Conservation (phyloP, 35 echinoderm and acorn worm genomes). For the Hemicentrotus pulcherrimus region DNA sequence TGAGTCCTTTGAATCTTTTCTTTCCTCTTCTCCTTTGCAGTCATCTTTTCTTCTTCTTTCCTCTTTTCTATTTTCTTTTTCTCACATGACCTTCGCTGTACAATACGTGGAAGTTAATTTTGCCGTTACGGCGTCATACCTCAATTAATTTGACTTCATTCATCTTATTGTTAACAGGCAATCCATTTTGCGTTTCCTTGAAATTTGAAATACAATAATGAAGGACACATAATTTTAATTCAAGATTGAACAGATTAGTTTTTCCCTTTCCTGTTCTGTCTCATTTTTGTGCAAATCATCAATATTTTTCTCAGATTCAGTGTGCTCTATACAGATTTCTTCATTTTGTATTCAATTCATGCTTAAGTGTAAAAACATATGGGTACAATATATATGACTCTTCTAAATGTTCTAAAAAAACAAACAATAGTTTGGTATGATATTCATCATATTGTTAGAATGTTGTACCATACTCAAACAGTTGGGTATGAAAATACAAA, state of each 20-base stretch:
- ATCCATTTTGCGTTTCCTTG: background rate
- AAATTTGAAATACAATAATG: background rate
- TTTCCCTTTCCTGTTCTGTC: background rate
- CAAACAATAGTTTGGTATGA: background rate
- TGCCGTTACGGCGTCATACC: background rate
- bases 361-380: background rate
- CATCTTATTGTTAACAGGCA: background rate
- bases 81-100: background rate
- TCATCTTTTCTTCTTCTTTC: background rate
- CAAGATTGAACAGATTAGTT: background rate
- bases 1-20: background rate
- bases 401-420: background rate
- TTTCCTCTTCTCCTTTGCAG: background rate
- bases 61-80: background rate
- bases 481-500: background rate
- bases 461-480: background rate
- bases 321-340: slow-evolving; percentile 18
- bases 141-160: background rate
- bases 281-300: background rate
- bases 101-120: background rate
- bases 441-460: background rate
- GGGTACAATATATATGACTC: background rate
- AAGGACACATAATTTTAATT: background rate
- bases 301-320: background rate
- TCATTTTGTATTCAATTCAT: slow-evolving; percentile 20